A percentile compares a stretch with the other conserved stretches of the same genome.
These are phyloP conservation scores for Chaetodon trifascialis DNA, from an alignment of 2,113 vertebrate genomes.

Conservation along the genomic window DNA sequence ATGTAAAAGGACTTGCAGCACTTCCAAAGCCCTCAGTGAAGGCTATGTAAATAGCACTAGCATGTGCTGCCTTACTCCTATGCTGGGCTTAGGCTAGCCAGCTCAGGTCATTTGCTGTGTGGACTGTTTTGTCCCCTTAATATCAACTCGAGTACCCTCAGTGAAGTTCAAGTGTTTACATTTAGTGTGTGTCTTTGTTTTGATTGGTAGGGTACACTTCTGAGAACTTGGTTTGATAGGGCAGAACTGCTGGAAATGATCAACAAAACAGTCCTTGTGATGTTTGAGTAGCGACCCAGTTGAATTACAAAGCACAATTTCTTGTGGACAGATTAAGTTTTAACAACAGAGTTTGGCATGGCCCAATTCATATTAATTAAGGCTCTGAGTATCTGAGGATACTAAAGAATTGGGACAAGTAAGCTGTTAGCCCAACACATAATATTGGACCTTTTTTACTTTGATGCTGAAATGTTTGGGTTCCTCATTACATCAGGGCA, in stretches of 20 bases:
- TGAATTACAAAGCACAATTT: background rate
- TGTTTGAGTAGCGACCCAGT: slow-evolving; percentile 7
- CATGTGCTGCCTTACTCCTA: slow-evolving; percentile 4
- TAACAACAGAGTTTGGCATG: background rate
- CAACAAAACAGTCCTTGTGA: background rate
- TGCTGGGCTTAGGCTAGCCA: slow-evolving; percentile 15
- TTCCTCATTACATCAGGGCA: background rate
- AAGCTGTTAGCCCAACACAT: background rate
- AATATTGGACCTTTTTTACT: background rate
- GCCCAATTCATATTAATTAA: background rate
- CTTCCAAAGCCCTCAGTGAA: slow-evolving; percentile 49
- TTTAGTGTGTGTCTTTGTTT: slow-evolving; percentile 22
- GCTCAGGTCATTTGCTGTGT: slow-evolving; percentile 16
- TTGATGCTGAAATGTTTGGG: background rate
- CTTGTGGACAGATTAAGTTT: background rate
- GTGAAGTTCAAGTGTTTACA: slow-evolving; percentile 15
- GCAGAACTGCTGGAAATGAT: background rate
- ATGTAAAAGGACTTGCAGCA: slow-evolving; percentile 60
- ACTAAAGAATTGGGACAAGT: background rate
- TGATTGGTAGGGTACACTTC: background rate
- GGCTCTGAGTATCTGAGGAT: background rate
- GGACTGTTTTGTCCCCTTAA: slow-evolving; percentile 11
- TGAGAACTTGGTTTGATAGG: background rate
- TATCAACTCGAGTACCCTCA: slow-evolving; percentile 9
- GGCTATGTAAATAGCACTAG: slow-evolving; percentile 57